phyloP scores from a whole-genome alignment of 2,797 vertebrate species.

The Tokudaia tokunoshimensis region DNA sequence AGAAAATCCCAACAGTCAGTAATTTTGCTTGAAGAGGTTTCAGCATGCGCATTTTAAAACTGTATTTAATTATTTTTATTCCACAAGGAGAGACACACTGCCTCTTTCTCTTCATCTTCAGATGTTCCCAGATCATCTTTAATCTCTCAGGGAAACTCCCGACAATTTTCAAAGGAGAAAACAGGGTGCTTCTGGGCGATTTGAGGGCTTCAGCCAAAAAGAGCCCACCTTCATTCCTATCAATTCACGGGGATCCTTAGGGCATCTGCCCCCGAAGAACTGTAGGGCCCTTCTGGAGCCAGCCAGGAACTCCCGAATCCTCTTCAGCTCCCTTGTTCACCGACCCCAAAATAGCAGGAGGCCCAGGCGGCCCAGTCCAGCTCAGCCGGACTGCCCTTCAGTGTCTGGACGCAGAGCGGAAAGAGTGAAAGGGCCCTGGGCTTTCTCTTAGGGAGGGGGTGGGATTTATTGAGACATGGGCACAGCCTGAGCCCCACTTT shows the following conservation, averaged over 20 bases:
- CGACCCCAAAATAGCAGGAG: background rate
- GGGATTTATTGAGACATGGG: background rate
- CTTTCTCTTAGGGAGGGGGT: background rate
- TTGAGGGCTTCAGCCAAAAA: background rate
- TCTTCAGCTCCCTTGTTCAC: background rate
- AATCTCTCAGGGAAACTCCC: background rate
- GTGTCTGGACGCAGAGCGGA: background rate
- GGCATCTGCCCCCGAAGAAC: background rate
- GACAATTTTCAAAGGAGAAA: conserved; percentile 57
- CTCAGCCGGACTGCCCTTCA: background rate
- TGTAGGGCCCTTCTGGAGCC: background rate
- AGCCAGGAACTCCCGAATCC: background rate
- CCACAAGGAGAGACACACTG: conserved; percentile 20
- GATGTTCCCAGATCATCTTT: conserved; percentile 53
- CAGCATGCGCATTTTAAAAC: conserved; percentile 29
- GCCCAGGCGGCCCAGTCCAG: background rate
- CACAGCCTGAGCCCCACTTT: background rate
- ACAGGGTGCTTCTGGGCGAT: background rate
- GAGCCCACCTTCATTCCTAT: background rate
- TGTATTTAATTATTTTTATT: conserved; percentile 66
- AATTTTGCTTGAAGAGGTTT: conserved; percentile 68
- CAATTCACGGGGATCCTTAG: background rate
- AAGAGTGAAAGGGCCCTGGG: background rate
- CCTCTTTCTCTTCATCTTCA: conserved; percentile 42
- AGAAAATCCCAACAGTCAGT: background rate